Evolutionary conservation across 2,113 vertebrate species (phyloP).

Genomic region (Nannobrachium achirus): DNA sequence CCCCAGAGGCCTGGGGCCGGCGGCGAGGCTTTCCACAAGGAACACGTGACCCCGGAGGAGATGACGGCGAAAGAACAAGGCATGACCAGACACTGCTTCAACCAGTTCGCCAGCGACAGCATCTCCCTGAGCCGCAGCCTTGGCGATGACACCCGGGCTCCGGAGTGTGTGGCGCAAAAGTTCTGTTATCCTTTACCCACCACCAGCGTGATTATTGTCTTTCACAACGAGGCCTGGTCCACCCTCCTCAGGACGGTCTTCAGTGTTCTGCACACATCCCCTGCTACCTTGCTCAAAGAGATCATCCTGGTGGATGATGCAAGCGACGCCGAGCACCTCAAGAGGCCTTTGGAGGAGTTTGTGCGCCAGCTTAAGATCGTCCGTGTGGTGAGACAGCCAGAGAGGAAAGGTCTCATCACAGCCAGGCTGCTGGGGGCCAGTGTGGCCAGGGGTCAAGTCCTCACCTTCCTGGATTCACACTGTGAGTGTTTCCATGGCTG

Average conservation of each 20-base stretch:
- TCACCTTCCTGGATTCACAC: conserved; percentile 88
- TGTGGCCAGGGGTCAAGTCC: conserved; percentile 82
- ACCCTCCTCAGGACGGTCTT: conserved; percentile 82
- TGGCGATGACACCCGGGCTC: conserved; percentile 83
- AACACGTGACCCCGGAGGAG: conserved; percentile 70
- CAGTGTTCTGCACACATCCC: conserved; percentile 84
- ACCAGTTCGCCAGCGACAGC: conserved; percentile 86
- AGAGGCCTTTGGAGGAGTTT: conserved; percentile 79
- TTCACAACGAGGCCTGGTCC: conserved; percentile 85
- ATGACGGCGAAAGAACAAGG: conserved; percentile 77
- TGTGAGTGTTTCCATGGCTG: conserved; percentile 90
- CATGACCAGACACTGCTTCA: conserved; percentile 84
- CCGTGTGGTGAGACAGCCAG: conserved; percentile 79
- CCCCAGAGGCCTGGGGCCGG: conserved; percentile 79
- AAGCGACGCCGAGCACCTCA: conserved; percentile 86
- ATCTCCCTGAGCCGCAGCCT: conserved; percentile 87
- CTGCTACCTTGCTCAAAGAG: conserved; percentile 82
- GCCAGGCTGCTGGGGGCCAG: conserved; percentile 84
- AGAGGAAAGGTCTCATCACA: conserved; percentile 83
- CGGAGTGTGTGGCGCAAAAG: conserved; percentile 79
- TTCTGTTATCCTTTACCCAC: conserved; percentile 79
- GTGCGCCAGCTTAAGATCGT: conserved; percentile 83
- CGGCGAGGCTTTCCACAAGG: conserved; percentile 80
- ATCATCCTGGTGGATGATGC: conserved; percentile 87
- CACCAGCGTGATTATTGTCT: conserved; percentile 85